Conservation (phyloP, 2,113 vertebrate species). For the Stercorarius parasiticus region DNA sequence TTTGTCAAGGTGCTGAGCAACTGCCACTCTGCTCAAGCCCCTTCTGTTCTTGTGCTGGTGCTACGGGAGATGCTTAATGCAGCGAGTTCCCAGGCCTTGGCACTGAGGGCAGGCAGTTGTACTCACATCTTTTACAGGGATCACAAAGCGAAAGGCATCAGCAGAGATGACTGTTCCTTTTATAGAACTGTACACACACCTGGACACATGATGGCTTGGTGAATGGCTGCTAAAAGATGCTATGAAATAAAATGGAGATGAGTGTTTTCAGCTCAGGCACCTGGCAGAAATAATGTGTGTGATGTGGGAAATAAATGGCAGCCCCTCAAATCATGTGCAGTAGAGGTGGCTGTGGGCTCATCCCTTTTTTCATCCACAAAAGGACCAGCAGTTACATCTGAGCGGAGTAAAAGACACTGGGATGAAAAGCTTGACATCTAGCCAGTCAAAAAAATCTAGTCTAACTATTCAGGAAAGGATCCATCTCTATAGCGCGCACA, state of each 20-base stretch:
- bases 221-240: conserved; percentile 9
- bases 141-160: not conserved
- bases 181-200: not conserved
- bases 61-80: not conserved
- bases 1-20: not conserved
- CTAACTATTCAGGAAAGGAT: not conserved
- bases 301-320: not conserved
- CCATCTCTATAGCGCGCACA: not conserved
- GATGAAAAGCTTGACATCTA: not conserved
- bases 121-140: not conserved
- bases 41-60: not conserved
- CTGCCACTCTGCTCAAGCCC: not conserved
- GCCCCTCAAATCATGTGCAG: not conserved
- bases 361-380: not conserved
- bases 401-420: not conserved
- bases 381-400: not conserved
- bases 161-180: not conserved
- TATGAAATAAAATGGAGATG: conserved; percentile 36
- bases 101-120: not conserved
- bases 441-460: not conserved
- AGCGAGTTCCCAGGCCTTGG: not conserved
- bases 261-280: conserved; percentile 7
- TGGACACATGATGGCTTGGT: conserved; percentile 2
- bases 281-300: not conserved
- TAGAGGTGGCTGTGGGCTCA: not conserved